Evolutionary conservation across 2,113 vertebrate species (phyloP), one percentile per base, ranked within the genome.

Genomic region (Amia ocellicauda): DNA sequence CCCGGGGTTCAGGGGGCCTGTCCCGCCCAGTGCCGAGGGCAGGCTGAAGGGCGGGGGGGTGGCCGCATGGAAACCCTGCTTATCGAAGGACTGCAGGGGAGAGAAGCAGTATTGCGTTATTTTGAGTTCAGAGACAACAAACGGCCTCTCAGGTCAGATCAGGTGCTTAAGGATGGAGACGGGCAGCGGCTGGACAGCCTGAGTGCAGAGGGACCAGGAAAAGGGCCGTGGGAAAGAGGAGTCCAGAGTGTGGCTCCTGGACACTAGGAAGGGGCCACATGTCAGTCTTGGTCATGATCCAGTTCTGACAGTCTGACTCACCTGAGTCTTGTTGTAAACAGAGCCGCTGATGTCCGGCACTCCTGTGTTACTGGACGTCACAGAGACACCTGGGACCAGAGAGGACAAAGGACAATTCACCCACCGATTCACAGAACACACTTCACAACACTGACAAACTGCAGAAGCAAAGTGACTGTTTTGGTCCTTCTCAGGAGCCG

Each of bases 301-400:
- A n/a, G n/a, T n/a, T n/a, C n/a, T n/a, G n/a, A 36, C 31, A 36
- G 31, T 11, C 11, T 13, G 19, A 17, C 82, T 85, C 63, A 98
- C 97, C 93, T 97, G 97, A 69, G 91, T 90, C 84, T 94, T 99
- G 72, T 85, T 96, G 82, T 98, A 99, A 76, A 96, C 94, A 22
- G 95, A 92, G 69, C 89, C 93, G 61, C 89, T 89, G 85, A 98
- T 91, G 60, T 99, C 97, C 66, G 97, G 93, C 19, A 96, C 91
- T 73, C 93, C 93, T 50, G 90, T 85, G 78, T 90, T 89, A 75
- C 78, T 90, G 66, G 90, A 93, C 64, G 93, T 93, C 71, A 91
- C 94, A 1, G 96, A 93, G 63, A 93, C 84, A 78, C 94, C 96
- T 86, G 90, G 74, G 65, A 79, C 79, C 49, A 19, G n/a, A 17